Evolutionary conservation across 2,888 invertebrate species (phyloP), one percentile per base, ranked within the genome.

Genomic region (Apamea crenata): DNA sequence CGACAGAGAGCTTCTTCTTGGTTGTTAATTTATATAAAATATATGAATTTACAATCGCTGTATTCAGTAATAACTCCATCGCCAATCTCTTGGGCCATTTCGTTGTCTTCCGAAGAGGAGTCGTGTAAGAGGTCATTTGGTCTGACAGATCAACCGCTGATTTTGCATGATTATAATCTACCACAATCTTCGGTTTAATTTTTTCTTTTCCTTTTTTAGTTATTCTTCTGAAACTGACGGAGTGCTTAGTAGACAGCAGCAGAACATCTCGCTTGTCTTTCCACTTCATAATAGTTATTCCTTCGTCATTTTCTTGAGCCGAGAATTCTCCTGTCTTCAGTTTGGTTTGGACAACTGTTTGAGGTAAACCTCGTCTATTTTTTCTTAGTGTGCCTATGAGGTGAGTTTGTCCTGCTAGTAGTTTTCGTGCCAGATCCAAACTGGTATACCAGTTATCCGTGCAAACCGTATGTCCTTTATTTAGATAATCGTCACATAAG

Each of bases 321-420:
- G 63, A 56, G 61, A 78, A 73, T 77, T 85, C 77, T 36, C 79
- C 82, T 73, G 36, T 72, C 80, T 90, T 89, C 68, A 91, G 81
- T 82, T 92, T 90, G 56, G 84, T 84, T 72, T 84, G 80, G n/a
- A 85, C 80, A 65, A 93, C 89, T 67, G 85, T 78, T 71, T 84
- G 78, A 72, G 90, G 91, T 79, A 90, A 88, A 74, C 86, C 81
- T 80, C 84, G 80, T 72, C 89, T 82, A 74, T 91, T 90, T 84
- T 84, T 85, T 74, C 89, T 81, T 29, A 92, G 80, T 69, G 90
- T 92, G 70, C 91, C 90, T 63, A 90, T 83, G 65, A 91, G 80
- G 76, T 91, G 87, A 44, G 88, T 90, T 63, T 89, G 83, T 80
- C 84, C 83, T 21, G 73, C 74, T 71, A 90, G 65, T 79, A 91